Base-by-base conservation (phyloP, 35 echinoderm and acorn worm species). In the Stichopus chloronotus region DNA sequence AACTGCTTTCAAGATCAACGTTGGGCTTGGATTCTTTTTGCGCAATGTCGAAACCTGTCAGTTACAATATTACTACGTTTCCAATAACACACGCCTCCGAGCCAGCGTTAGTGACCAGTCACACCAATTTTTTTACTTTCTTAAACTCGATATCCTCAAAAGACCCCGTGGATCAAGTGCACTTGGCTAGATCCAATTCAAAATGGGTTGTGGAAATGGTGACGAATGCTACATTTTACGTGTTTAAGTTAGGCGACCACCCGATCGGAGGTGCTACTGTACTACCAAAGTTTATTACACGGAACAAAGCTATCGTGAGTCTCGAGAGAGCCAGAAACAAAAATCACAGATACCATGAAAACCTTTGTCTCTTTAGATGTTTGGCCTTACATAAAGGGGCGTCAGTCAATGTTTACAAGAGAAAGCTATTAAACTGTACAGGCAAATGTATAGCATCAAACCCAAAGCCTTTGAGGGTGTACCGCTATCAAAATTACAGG, bases 341-440 rank as follows among this genome's bases (percentile, higher is more conserved):
- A 19, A 93, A 19, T 20, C 0, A 25, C 16, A 16, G 63, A 1
- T n/a, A n/a, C n/a, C n/a, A n/a, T n/a, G n/a, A n/a, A n/a, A n/a
- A n/a, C n/a, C n/a, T n/a, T n/a, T n/a, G n/a, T n/a, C n/a, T n/a
- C n/a, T n/a, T n/a, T n/a, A n/a, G n/a, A n/a, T n/a, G n/a, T n/a
- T n/a, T 93, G 59, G 79, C 92, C 53, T 81, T 93, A 25, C 58
- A 85, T 25, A 78, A 19, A 84, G 92, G 59, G 16, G 55, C 55
- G 9, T 4, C 20, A 7, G 58, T 24, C 1, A 72, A 14, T 16
- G 22, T 53, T 83, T 8, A n/a, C n/a, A n/a, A n/a, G n/a, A n/a
- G n/a, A n/a, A n/a, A n/a, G n/a, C n/a, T n/a, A n/a, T n/a, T n/a
- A n/a, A n/a, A n/a, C n/a, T n/a, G n/a, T n/a, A n/a, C n/a, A n/a